phyloP scores from a whole-genome alignment of 2,888 invertebrate species.

The Phyllotreta striolata region DNA sequence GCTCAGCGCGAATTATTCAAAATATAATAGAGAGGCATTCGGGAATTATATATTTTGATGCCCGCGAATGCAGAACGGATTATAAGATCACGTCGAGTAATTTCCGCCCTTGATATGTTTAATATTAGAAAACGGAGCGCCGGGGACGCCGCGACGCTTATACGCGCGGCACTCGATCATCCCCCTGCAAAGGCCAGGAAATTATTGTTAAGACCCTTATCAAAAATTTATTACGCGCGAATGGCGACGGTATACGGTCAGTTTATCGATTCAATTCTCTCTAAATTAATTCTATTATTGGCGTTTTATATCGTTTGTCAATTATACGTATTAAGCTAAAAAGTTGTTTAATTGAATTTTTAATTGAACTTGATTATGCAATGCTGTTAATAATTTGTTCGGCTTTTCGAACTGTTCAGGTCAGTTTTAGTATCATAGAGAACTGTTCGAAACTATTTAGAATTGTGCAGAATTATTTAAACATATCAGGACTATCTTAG shows the following conservation, averaged over 20 bases:
- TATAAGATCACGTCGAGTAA: conserved; percentile 52
- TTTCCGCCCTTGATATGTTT: conserved; percentile 52
- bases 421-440: too few relatives aligned
- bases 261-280: conserved; percentile 16
- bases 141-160: conserved; percentile 19
- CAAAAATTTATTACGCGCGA: conserved; percentile 32
- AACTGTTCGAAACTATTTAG: too few relatives aligned
- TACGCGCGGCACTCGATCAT: conserved; percentile 13
- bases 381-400: too few relatives aligned
- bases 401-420: too few relatives aligned
- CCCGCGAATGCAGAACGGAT: conserved; percentile 41
- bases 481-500: not conserved
- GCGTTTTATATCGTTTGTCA: too few relatives aligned
- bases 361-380: too few relatives aligned
- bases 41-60: conserved; percentile 44
- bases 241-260: conserved; percentile 23
- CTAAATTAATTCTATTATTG: not conserved
- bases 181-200: conserved; percentile 30
- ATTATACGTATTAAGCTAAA: too few relatives aligned
- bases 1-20: conserved; percentile 40
- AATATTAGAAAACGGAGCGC: conserved; percentile 43
- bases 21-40: conserved; percentile 42
- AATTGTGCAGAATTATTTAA: too few relatives aligned
- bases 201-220: conserved; percentile 32
- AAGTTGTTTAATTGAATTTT: too few relatives aligned